phyloP scores from a whole-genome alignment of 2,797 vertebrate species.

The Sebastes dallii region DNA sequence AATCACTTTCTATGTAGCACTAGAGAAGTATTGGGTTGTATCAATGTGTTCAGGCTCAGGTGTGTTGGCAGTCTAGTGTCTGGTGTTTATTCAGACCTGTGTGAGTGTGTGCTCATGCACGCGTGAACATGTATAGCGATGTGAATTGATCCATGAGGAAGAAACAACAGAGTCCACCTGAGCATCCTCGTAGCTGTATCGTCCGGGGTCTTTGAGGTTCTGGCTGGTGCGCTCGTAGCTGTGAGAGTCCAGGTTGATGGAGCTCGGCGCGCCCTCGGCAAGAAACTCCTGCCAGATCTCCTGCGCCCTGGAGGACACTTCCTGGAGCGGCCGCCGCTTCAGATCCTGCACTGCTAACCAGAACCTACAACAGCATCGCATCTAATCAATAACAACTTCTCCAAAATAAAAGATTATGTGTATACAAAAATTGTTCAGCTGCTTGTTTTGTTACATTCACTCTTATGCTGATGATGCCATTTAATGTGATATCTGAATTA shows the following conservation, averaged over 20 bases:
- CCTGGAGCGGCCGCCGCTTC: constrained; percentile 91
- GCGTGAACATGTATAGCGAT: neutral
- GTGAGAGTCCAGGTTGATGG: constrained; percentile 97
- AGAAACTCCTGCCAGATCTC: constrained; percentile 98
- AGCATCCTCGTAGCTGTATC: constrained; percentile 95
- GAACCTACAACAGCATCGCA: constrained; percentile 81
- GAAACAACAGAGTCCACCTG: constrained; percentile 83
- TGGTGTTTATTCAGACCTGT: constrained; percentile 7
- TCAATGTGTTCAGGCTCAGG: neutral
- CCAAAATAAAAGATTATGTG: neutral
- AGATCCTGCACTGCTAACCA: constrained; percentile 96
- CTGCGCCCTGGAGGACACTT: constrained; percentile 88
- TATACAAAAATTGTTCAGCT: neutral
- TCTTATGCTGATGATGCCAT: neutral
- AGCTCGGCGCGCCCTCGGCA: constrained; percentile 92
- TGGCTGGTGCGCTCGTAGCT: constrained; percentile 96
- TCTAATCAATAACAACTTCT: neutral
- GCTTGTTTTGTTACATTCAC: neutral
- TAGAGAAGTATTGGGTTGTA: neutral
- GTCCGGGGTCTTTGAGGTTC: constrained; percentile 94
- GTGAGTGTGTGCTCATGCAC: neutral
- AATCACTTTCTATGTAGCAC: neutral
- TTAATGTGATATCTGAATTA: neutral
- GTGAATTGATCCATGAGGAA: neutral
- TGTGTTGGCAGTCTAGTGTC: neutral